Base-by-base conservation (phyloP, 2,888 invertebrate species). In the Entomobrya multifasciata region DNA sequence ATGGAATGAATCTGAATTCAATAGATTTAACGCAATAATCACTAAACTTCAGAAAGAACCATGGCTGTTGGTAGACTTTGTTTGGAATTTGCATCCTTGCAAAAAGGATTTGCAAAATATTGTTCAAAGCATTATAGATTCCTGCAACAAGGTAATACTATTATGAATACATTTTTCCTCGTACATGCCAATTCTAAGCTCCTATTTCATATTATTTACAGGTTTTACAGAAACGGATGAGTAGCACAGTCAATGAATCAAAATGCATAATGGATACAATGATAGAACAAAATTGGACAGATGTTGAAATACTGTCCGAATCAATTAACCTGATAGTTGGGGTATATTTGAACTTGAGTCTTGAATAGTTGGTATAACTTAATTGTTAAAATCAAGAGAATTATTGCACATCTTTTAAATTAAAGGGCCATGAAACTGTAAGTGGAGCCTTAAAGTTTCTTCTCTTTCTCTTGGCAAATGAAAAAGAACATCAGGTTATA, bases 341-440 rank as follows among this genome's bases (percentile, higher is more conserved):
- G 60, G 60, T 60, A 60, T 27, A 27, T 17, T 22, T 27, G 27
- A 2, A 13, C 13, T 49, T 13, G 13, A 49, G 49, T 49, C n/a
- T 67, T 27, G 13, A 11, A 20, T 17, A 17, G 1, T n/a, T 20
- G 41, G 25, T 62, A 5, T 8, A 62, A 30, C 27, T 10, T 62
- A 27, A n/a, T 36, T 36, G 4, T 36, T 6, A 36, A 36, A 6
- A 4, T 36, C 36, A 36, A 36, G 5, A 36, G 8, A 36, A 36
- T 36, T 36, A 36, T 36, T 36, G 4, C 36, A 4, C 8, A 6
- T 36, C 36, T n/a, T n/a, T n/a, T n/a, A n/a, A n/a, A n/a, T n/a
- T n/a, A n/a, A n/a, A 49, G 60, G 60, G 60, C 11, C 60, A 60
- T 27, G 60, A 60, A n/a, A 60, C 60, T 27, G 15, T 27, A 8